phyloP scores from a whole-genome alignment of 2,797 vertebrate species.

The Coregonus sp. region DNA sequence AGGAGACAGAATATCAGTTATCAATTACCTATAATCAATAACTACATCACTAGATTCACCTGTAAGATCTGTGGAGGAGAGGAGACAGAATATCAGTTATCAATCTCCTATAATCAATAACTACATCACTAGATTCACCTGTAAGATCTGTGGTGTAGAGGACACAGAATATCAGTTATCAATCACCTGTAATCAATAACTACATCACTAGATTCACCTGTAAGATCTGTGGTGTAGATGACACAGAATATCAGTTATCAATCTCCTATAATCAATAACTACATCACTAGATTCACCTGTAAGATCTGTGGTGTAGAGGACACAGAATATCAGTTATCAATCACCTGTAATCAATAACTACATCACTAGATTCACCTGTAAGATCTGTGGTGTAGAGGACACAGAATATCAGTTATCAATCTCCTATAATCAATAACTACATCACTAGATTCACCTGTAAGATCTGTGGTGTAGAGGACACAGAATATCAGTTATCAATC shows the following conservation, averaged over 20 bases:
- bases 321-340: neutral
- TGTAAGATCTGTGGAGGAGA: no score
- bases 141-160: no score
- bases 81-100: no score
- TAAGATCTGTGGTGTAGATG: no score
- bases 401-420: neutral
- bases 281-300: conserved; percentile 99
- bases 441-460: neutral
- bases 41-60: no score
- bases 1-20: no score
- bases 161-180: no score
- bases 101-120: no score
- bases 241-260: neutral
- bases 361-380: neutral
- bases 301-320: conserved; percentile 83
- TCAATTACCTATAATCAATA: no score
- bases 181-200: no score
- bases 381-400: conserved; percentile 75
- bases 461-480: conserved; percentile 76
- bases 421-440: neutral
- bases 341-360: neutral
- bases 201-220: neutral
- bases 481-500: neutral
- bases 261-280: no score
- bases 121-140: no score